Conservation (phyloP, 2,797 vertebrate genomes). For the Myiothlypis coronata region DNA sequence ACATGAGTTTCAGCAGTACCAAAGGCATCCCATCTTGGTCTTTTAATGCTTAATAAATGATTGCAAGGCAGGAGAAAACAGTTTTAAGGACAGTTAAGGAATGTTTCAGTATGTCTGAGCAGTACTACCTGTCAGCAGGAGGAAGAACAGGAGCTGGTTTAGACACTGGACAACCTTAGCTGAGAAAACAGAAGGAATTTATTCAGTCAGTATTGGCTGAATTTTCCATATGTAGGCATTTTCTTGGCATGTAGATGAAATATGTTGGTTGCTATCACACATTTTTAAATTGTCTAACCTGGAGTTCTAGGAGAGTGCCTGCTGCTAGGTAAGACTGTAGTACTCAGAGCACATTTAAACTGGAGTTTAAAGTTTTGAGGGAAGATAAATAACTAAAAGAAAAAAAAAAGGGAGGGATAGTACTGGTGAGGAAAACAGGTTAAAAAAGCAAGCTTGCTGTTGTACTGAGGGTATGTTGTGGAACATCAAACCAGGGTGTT, state of each 20-base stretch:
- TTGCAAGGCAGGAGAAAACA: not conserved
- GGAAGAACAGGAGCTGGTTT: not conserved
- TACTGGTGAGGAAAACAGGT: fast-evolving
- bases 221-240: not conserved
- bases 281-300: not conserved
- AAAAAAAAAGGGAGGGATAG: too few relatives aligned
- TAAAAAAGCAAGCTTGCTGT: not conserved
- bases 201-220: not conserved
- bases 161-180: not conserved
- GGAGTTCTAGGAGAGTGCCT: not conserved
- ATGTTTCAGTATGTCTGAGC: not conserved
- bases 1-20: not conserved
- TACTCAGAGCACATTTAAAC: not conserved
- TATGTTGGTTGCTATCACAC: not conserved
- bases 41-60: not conserved
- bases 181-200: not conserved
- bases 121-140: not conserved
- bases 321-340: not conserved
- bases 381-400: not conserved
- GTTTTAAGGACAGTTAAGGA: not conserved
- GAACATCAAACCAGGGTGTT: not conserved
- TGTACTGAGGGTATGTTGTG: not conserved
- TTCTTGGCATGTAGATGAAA: not conserved
- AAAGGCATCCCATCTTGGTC: not conserved
- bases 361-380: not conserved